These are phyloP conservation scores for Gila robusta DNA, from an alignment of 2,797 vertebrate species.

Conservation along the genomic window DNA sequence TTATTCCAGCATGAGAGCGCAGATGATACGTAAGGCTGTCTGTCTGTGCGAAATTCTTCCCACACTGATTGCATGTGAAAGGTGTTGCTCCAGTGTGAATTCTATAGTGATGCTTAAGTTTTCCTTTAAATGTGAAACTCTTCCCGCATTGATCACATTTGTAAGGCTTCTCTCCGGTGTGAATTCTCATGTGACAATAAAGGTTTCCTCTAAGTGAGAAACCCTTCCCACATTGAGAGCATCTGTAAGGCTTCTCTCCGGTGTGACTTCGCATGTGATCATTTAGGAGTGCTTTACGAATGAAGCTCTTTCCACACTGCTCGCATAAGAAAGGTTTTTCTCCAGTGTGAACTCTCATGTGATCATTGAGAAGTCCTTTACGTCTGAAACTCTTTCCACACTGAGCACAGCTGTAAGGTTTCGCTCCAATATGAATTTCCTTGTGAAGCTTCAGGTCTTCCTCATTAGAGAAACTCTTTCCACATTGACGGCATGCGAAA, in stretches of 20 bases:
- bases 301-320: neutral
- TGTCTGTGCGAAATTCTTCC: neutral
- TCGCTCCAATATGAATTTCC: neutral
- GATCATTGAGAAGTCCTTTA: neutral
- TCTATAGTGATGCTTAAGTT: neutral
- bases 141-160: neutral
- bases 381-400: neutral
- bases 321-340: neutral
- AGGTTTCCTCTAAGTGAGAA: neutral
- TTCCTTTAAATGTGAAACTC: neutral
- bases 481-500: neutral
- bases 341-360: neutral
- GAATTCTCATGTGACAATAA: neutral
- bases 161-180: neutral
- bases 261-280: conserved; percentile 8
- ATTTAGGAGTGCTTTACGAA: neutral
- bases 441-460: neutral
- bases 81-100: neutral
- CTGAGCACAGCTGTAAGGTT: neutral
- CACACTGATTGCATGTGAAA: neutral
- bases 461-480: neutral
- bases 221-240: neutral
- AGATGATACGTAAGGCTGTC: neutral
- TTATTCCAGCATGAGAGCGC: conserved; percentile 1
- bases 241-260: neutral